These are phyloP conservation scores for Sinocyclocheilus grahami DNA, from an alignment of 2,113 vertebrate genomes.

Conservation along the genomic window DNA sequence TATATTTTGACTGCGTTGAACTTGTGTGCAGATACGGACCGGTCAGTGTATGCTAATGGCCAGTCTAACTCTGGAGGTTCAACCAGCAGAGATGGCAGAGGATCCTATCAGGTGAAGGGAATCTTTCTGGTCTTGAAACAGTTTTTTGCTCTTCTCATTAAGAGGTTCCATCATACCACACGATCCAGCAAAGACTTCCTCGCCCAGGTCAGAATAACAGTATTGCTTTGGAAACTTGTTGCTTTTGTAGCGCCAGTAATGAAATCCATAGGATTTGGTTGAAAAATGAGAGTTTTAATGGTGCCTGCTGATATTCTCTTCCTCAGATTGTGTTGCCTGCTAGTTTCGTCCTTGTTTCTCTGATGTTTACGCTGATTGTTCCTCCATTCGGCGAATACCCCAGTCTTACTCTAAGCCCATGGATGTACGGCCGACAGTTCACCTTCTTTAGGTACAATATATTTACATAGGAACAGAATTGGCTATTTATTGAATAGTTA, in stretches of 20 bases:
- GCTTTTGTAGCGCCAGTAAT: not conserved
- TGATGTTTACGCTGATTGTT: constrained; percentile 84
- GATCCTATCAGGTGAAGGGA: constrained; percentile 79
- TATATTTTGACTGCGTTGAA: not conserved
- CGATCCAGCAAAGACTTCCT: constrained; percentile 90
- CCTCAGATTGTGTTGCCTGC: constrained; percentile 87
- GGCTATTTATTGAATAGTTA: not conserved
- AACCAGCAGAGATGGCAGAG: constrained; percentile 60
- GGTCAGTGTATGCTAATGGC: constrained; percentile 50
- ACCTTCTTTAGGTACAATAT: constrained; percentile 87
- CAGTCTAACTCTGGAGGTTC: constrained; percentile 41
- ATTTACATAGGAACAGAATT: not conserved
- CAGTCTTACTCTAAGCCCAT: constrained; percentile 85
- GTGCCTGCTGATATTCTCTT: constrained; percentile 3
- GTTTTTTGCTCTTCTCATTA: constrained; percentile 86
- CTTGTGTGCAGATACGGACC: constrained; percentile 33
- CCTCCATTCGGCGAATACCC: constrained; percentile 93
- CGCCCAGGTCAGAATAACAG: constrained; percentile 80
- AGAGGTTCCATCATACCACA: constrained; percentile 81
- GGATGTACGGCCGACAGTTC: constrained; percentile 92
- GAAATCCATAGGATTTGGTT: not conserved
- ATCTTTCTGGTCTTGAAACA: constrained; percentile 79
- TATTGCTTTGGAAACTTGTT: not conserved
- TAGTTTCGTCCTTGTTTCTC: constrained; percentile 85
- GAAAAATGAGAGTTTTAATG: not conserved